Conservation (phyloP, 1,140 invertebrate species). For the Drosophila sturtevanti region DNA sequence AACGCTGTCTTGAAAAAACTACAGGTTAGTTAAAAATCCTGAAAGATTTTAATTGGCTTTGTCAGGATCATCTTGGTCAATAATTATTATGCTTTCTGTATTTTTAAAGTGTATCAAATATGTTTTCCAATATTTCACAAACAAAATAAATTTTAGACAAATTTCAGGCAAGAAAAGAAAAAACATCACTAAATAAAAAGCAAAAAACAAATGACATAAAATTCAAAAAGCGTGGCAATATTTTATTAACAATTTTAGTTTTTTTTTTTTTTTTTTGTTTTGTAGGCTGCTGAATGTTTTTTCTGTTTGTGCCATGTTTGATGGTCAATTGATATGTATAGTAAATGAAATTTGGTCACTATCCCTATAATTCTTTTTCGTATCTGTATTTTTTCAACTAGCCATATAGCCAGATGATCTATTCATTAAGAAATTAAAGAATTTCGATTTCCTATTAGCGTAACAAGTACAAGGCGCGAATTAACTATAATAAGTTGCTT, state of each 20-base stretch:
- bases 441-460: no score
- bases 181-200: neutral
- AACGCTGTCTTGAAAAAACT: no score
- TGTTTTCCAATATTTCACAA: neutral
- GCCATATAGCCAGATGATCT: no score
- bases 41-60: no score
- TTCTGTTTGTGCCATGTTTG: slow-evolving; percentile 37
- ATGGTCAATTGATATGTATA: slow-evolving; percentile 77
- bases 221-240: slow-evolving; percentile 66
- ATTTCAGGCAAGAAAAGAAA: neutral
- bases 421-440: no score
- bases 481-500: no score
- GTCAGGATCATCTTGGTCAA: no score
- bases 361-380: no score
- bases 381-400: no score
- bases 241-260: slow-evolving; percentile 59
- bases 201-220: neutral
- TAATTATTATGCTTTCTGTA: no score
- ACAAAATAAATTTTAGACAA: neutral
- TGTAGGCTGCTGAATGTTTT: neutral
- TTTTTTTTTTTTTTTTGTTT: neutral
- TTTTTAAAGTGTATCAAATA: neutral
- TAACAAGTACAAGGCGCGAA: no score
- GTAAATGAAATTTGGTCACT: neutral
- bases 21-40: no score